phyloP scores from a whole-genome alignment of 2,888 invertebrate species.

The Chloromyia formosa region DNA sequence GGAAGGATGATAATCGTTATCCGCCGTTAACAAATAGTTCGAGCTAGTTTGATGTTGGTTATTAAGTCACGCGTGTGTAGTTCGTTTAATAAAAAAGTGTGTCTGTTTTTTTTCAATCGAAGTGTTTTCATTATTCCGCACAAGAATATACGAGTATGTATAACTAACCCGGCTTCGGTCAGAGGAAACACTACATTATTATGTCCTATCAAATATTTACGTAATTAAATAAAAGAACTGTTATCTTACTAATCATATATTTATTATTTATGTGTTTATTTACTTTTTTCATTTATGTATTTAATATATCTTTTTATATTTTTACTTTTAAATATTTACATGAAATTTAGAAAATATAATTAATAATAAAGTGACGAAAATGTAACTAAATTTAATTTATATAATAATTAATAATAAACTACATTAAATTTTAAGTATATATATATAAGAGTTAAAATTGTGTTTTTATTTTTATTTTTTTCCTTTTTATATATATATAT shows the following conservation, averaged over 20 bases:
- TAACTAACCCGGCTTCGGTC: too few relatives aligned
- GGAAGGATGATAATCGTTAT: too few relatives aligned
- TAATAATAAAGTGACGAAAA: constrained; percentile 29
- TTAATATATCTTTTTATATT: constrained; percentile 35
- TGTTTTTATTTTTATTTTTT: constrained; percentile 6
- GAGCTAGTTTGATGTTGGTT: too few relatives aligned
- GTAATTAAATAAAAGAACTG: background rate
- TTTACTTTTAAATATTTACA: constrained; percentile 41
- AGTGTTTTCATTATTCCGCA: too few relatives aligned
- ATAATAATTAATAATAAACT: constrained; percentile 33
- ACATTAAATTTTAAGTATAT: constrained; percentile 7
- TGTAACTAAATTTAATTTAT: constrained; percentile 31
- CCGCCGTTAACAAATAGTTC: too few relatives aligned
- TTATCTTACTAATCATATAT: constrained; percentile 38
- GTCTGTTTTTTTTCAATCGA: too few relatives aligned
- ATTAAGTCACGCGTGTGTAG: too few relatives aligned
- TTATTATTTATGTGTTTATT: constrained; percentile 38
- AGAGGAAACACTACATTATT: too few relatives aligned
- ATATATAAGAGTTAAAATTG: constrained; percentile 38
- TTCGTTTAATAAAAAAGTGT: too few relatives aligned
- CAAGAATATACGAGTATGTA: too few relatives aligned
- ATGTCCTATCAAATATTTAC: too few relatives aligned
- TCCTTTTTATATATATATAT: constrained; percentile 21
- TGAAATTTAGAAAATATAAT: constrained; percentile 40
- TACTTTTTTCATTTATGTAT: constrained; percentile 30